Evolutionary conservation across 1,140 invertebrate species (phyloP).

Genomic region (Daktulosphaira vitifoliae): DNA sequence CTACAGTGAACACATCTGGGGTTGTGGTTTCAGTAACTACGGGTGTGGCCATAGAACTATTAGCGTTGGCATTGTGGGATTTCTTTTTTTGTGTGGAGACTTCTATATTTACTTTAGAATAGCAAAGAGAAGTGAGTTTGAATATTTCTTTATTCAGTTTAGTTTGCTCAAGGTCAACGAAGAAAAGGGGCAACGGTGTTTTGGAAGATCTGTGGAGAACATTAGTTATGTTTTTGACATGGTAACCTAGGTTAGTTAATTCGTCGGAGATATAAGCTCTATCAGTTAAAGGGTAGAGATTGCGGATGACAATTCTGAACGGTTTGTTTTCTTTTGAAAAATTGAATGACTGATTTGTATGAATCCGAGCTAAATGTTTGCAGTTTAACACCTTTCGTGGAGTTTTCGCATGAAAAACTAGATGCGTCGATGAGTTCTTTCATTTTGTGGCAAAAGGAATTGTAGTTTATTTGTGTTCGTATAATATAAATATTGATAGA

Average conservation of each 20-base stretch:
- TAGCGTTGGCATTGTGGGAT: too few relatives aligned
- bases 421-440: neutral
- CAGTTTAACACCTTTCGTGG: neutral
- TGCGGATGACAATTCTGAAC: too few relatives aligned
- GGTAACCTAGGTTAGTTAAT: neutral
- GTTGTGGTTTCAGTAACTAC: too few relatives aligned
- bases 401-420: too few relatives aligned
- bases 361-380: neutral
- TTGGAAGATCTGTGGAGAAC: neutral
- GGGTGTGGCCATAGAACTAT: slow-evolving; percentile 10
- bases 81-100: slow-evolving; percentile 40
- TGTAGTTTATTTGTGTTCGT: neutral
- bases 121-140: too few relatives aligned
- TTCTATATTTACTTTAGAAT: slow-evolving; percentile 37
- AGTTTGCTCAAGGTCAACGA: slow-evolving; percentile 12
- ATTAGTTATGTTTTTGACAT: slow-evolving; percentile 15
- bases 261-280: neutral
- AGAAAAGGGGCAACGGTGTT: slow-evolving; percentile 2
- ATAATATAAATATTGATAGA: too few relatives aligned
- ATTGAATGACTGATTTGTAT: neutral
- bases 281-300: neutral
- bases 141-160: neutral
- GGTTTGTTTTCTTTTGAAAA: too few relatives aligned
- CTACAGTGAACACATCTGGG: slow-evolving; percentile 25
- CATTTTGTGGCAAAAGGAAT: neutral